Evolutionary conservation across 2,888 invertebrate species (phyloP).

Genomic region (Stenchaetothrips biformis): DNA sequence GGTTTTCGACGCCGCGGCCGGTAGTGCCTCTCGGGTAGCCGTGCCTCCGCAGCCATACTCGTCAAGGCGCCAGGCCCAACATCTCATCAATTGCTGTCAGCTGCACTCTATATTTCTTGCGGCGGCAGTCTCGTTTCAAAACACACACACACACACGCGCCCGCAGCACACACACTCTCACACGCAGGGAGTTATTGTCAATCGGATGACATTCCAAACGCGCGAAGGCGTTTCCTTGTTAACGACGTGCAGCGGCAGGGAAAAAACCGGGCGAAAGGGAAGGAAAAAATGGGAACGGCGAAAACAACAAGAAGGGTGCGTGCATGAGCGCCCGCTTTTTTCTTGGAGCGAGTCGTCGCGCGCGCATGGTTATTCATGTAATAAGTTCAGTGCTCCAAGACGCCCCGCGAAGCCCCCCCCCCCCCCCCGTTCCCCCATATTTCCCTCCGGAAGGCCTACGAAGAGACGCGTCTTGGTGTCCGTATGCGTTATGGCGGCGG

Average conservation of each 20-base stretch:
- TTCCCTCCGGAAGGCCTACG: neutral
- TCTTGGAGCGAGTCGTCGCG: neutral
- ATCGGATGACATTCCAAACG: neutral
- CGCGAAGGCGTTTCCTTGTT: neutral
- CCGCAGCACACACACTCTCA: neutral
- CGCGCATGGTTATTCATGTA: neutral
- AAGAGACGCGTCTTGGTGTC: neutral
- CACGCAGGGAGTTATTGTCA: neutral
- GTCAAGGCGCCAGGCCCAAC: neutral
- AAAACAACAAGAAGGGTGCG: neutral
- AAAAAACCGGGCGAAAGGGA: neutral
- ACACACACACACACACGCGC: neutral
- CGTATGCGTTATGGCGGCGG: too few relatives aligned
- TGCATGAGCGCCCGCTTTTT: neutral
- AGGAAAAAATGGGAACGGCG: neutral
- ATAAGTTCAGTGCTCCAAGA: neutral
- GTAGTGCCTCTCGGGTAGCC: neutral
- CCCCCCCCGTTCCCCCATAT: neutral
- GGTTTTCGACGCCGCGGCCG: neutral
- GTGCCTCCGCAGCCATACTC: neutral
- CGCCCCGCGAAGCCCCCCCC: neutral
- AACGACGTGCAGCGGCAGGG: neutral
- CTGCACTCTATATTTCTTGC: neutral
- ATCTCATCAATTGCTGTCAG: constrained; percentile 1
- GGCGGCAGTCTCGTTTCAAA: neutral